Evolutionary conservation across 2,797 vertebrate genomes (phyloP).

Genomic region (Mycteria americana): DNA sequence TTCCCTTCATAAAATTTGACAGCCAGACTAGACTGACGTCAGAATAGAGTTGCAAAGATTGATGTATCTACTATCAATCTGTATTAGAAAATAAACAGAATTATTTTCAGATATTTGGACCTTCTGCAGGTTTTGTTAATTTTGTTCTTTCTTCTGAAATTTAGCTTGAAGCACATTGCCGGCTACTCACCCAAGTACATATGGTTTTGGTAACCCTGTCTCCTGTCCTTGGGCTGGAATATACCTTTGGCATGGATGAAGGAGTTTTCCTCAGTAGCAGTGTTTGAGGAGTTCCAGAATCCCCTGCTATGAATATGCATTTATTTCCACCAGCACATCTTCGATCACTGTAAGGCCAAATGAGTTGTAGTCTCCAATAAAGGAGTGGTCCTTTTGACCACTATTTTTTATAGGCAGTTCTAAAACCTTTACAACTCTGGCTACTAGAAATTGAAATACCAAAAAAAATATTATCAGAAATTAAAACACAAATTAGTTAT

Average conservation of each 20-base stretch:
- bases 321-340: neutral
- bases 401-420: neutral
- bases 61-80: neutral
- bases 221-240: neutral
- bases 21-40: neutral
- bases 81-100: neutral
- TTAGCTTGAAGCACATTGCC: neutral
- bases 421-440: neutral
- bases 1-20: neutral
- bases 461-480: slow-evolving; percentile 7
- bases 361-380: neutral
- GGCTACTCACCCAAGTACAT: neutral
- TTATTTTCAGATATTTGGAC: neutral
- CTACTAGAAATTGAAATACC: neutral
- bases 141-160: neutral
- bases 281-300: neutral
- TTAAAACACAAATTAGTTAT: neutral
- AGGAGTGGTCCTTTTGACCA: neutral
- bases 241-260: neutral
- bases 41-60: neutral
- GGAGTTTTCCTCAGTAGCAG: neutral
- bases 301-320: accelerated
- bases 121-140: neutral
- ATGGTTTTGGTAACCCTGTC: neutral
- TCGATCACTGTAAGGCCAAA: neutral